phyloP scores from a whole-genome alignment of 1,140 invertebrate genomes.

The Araneus ventricosus region DNA sequence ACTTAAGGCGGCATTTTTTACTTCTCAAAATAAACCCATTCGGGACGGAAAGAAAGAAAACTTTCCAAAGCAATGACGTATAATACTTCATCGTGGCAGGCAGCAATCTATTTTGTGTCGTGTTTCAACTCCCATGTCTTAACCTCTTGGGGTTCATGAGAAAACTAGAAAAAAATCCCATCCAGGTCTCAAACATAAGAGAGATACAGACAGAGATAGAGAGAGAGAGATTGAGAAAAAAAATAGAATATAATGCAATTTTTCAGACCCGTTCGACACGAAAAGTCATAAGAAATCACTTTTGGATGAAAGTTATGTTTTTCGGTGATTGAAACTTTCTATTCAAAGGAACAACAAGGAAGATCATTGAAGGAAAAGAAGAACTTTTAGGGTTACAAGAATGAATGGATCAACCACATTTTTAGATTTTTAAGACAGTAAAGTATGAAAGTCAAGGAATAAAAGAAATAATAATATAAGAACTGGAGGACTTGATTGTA shows the following conservation, averaged over 20 bases:
- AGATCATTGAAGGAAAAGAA: background rate
- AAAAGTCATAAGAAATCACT: constrained; percentile 36
- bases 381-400: background rate
- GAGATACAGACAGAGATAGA: background rate
- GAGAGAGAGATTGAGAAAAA: background rate
- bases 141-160: constrained; percentile 11
- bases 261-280: background rate
- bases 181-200: background rate
- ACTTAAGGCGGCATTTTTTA: background rate
- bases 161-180: background rate
- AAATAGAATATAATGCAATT: constrained; percentile 27
- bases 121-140: constrained; percentile 43
- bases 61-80: background rate
- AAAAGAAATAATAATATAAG: background rate
- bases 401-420: background rate
- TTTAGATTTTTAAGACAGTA: background rate
- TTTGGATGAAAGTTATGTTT: constrained; percentile 13
- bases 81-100: constrained; percentile 49
- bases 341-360: background rate
- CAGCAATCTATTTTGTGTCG: constrained; percentile 52
- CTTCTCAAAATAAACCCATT: constrained; percentile 28
- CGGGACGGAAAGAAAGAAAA: background rate
- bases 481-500: background rate
- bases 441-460: background rate
- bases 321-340: background rate